These are phyloP conservation scores for Drosophila tripunctata DNA, from an alignment of 2,888 invertebrate genomes.

Conservation along the genomic window DNA sequence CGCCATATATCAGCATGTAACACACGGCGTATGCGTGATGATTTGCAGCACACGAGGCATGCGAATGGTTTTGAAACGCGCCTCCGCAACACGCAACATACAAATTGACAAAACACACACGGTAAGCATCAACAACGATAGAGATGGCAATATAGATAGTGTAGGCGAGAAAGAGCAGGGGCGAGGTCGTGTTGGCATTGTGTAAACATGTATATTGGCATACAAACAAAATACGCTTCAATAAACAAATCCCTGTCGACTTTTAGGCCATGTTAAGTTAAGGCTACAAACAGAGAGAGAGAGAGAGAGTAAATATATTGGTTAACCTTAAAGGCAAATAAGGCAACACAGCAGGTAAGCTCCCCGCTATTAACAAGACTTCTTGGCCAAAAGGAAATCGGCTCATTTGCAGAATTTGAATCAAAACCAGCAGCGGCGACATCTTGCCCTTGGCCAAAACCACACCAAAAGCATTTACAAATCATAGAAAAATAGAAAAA, in stretches of 20 bases:
- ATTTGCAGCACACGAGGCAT: conserved; percentile 46
- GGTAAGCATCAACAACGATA: conserved; percentile 10
- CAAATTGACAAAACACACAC: conserved; percentile 53
- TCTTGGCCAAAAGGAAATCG: neutral
- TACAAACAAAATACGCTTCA: conserved; percentile 52
- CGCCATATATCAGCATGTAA: conserved; percentile 32
- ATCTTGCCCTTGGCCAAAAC: conserved; percentile 24
- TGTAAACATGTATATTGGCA: conserved; percentile 41
- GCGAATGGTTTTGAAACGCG: conserved; percentile 40
- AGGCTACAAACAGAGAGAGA: neutral
- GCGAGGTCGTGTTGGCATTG: neutral
- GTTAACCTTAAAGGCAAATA: conserved; percentile 38
- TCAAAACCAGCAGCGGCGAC: neutral
- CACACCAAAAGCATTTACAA: conserved; percentile 46
- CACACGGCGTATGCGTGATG: conserved; percentile 66
- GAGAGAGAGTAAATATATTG: conserved; percentile 15
- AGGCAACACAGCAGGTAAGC: conserved; percentile 12
- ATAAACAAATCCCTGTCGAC: conserved; percentile 59
- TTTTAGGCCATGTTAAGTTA: conserved; percentile 20
- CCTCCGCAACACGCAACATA: conserved; percentile 41
- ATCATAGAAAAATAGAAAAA: conserved; percentile 37
- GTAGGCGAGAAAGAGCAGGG: neutral
- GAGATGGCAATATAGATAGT: neutral
- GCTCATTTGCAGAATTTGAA: conserved; percentile 7
- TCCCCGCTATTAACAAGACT: conserved; percentile 10